These are phyloP conservation scores for Apoda limacodes DNA, from an alignment of 2,888 invertebrate genomes.

Conservation along the genomic window DNA sequence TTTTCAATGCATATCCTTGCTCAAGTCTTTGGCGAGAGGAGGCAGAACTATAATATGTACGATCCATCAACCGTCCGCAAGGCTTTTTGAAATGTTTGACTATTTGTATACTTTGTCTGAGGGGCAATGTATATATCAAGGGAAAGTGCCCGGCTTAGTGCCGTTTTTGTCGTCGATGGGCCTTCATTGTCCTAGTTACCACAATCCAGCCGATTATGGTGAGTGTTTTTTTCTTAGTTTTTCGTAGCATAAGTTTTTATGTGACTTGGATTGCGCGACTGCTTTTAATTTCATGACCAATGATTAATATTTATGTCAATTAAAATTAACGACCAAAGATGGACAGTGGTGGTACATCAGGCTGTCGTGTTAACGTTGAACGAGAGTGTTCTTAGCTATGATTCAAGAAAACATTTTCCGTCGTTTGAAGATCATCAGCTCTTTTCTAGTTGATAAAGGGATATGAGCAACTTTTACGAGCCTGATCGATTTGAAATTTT, in stretches of 20 bases:
- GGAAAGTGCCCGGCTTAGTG: constrained; percentile 83
- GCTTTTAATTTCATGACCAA: too few species aligned
- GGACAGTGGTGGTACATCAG: too few species aligned
- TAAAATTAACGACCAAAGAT: too few species aligned
- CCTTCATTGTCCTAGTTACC: constrained; percentile 92
- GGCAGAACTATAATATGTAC: constrained; percentile 94
- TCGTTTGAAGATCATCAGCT: too few species aligned
- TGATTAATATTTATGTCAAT: too few species aligned
- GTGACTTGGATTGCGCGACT: too few species aligned
- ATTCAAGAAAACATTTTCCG: too few species aligned
- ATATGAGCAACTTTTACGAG: too few species aligned
- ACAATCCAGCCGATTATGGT: constrained; percentile 98
- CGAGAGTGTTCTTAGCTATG: too few species aligned
- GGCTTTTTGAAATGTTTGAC: constrained; percentile 96
- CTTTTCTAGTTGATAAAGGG: too few species aligned
- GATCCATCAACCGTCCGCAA: constrained; percentile 96
- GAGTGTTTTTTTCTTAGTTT: constrained; percentile 25
- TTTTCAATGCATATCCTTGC: constrained; percentile 89
- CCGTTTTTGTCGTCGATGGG: constrained; percentile 89
- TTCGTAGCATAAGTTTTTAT: background rate
- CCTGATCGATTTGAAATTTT: too few species aligned
- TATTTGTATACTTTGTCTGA: constrained; percentile 91
- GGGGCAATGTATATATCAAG: constrained; percentile 94
- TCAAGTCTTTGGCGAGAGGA: constrained; percentile 89
- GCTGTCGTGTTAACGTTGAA: too few species aligned